Percentiles rank a stretch among this genome's conserved stretches.
Evolutionary conservation across 1,140 invertebrate species (phyloP).

Genomic region (Zaprionus africanus): DNA sequence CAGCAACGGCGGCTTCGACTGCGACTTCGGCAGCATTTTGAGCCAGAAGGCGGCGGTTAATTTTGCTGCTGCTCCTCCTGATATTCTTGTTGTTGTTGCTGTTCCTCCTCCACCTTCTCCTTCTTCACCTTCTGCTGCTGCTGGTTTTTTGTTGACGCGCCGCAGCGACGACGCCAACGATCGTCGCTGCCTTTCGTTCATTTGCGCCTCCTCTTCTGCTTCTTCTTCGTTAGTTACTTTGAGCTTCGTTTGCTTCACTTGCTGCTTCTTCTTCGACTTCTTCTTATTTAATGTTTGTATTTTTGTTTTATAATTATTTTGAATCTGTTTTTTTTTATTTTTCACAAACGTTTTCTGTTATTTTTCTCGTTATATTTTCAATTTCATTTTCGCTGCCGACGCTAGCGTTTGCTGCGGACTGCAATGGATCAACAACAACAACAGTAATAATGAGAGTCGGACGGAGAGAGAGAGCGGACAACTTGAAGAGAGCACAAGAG

Average conservation of each 20-base stretch:
- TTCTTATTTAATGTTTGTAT: slow-evolving; percentile 6
- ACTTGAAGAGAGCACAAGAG: not conserved
- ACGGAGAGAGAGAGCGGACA: not conserved
- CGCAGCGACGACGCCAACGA: slow-evolving; percentile 76
- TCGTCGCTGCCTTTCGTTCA: slow-evolving; percentile 63
- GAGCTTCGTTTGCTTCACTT: slow-evolving; percentile 1
- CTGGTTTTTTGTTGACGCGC: slow-evolving; percentile 43
- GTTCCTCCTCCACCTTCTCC: slow-evolving; percentile 15
- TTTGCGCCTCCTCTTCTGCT: slow-evolving; percentile 50
- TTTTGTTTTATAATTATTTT: slow-evolving; percentile 25
- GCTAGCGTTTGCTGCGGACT: slow-evolving; percentile 25
- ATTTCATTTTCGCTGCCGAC: slow-evolving; percentile 47
- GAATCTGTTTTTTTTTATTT: slow-evolving; percentile 15
- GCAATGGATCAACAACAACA: slow-evolving; percentile 31
- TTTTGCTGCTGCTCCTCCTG: slow-evolving; percentile 8
- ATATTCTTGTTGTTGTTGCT: slow-evolving; percentile 23
- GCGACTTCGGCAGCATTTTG: slow-evolving; percentile 58
- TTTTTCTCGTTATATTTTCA: slow-evolving; percentile 47
- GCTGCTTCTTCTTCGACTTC: slow-evolving; percentile 9
- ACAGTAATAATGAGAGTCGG: slow-evolving; percentile 18
- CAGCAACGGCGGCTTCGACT: slow-evolving; percentile 30
- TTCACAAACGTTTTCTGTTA: slow-evolving; percentile 44
- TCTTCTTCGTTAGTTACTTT: slow-evolving; percentile 15
- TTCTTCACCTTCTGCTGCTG: slow-evolving; percentile 29
- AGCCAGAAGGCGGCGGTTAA: slow-evolving; percentile 39